Conservation (phyloP, 2,797 vertebrate genomes). For the Mus spretus region DNA sequence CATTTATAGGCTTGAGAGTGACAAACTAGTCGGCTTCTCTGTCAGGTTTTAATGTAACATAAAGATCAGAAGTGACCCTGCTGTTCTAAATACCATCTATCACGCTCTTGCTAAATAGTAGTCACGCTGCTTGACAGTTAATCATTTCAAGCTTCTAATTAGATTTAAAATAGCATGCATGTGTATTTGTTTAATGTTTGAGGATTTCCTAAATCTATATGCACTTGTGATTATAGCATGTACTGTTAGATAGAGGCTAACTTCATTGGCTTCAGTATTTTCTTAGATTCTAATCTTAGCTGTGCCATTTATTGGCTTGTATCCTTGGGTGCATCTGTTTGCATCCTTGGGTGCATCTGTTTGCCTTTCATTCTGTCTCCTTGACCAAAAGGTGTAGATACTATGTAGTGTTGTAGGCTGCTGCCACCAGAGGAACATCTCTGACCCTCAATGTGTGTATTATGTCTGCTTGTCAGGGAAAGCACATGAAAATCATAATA, state of each 20-base stretch:
- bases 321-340: not conserved
- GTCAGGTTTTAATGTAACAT: not conserved
- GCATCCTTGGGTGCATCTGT: not conserved
- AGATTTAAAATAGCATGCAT: slow-evolving; percentile 32
- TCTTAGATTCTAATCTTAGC: not conserved
- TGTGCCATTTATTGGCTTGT: not conserved
- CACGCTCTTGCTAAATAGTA: slow-evolving; percentile 14
- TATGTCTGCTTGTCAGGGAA: not conserved
- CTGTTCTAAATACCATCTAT: slow-evolving; percentile 20
- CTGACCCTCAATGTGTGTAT: not conserved
- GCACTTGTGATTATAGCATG: not conserved
- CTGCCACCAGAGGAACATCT: not conserved
- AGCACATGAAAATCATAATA: not conserved
- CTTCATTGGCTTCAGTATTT: not conserved
- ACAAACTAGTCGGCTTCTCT: not conserved
- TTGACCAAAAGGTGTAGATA: not conserved
- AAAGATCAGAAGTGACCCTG: not conserved
- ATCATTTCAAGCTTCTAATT: not conserved
- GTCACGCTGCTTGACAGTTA: not conserved
- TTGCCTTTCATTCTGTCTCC: not conserved
- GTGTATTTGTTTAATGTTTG: not conserved
- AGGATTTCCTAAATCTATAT: not conserved
- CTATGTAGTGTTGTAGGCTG: not conserved
- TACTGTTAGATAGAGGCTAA: not conserved
- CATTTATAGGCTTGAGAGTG: not conserved